phyloP scores from a whole-genome alignment of 2,113 vertebrate genomes.

The Pteruthius melanotis region DNA sequence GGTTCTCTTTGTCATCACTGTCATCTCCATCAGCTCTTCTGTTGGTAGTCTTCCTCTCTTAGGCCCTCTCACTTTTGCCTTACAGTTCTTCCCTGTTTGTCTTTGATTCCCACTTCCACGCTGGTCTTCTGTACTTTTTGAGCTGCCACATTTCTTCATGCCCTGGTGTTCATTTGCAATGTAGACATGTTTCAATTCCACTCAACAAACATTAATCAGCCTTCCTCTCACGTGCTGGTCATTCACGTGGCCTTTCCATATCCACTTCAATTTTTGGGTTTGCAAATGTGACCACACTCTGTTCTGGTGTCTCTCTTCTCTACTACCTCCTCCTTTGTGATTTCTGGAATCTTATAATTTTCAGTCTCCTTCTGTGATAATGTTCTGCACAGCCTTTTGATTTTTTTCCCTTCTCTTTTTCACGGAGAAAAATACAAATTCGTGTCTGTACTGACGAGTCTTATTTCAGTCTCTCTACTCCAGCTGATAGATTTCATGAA shows the following conservation, averaged over 20 bases:
- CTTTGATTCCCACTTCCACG: neutral
- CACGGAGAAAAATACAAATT: neutral
- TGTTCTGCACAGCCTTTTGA: neutral
- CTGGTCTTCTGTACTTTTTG: neutral
- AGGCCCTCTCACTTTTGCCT: neutral
- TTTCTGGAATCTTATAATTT: neutral
- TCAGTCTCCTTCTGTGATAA: neutral
- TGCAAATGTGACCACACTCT: neutral
- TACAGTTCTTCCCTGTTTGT: neutral
- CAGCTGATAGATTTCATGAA: neutral
- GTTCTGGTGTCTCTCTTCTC: neutral
- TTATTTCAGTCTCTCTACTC: neutral
- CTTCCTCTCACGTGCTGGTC: neutral
- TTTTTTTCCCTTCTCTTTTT: neutral
- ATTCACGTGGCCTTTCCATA: neutral
- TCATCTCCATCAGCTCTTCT: neutral
- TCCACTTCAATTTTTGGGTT: neutral
- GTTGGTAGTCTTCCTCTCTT: neutral
- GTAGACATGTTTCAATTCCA: neutral
- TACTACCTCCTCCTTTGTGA: neutral
- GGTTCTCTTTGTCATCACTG: neutral
- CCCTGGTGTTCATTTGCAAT: neutral
- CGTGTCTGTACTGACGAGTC: neutral
- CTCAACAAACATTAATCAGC: neutral
- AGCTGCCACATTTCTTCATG: neutral